Conservation (phyloP, 2,113 vertebrate genomes). For the Catharus bicknelli region DNA sequence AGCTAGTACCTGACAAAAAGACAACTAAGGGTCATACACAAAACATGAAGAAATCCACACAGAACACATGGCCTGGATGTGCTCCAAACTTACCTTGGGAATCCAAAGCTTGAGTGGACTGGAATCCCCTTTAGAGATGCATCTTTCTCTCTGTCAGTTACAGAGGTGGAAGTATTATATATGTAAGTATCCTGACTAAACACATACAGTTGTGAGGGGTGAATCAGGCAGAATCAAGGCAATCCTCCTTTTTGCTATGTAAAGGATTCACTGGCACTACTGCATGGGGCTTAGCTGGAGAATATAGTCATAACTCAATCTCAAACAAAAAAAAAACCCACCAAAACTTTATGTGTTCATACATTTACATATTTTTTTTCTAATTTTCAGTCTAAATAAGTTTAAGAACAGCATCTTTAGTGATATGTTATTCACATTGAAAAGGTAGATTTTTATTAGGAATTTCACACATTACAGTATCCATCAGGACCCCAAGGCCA, state of each 20-base stretch:
- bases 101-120: background rate
- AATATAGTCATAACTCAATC: background rate
- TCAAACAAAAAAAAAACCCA: background rate
- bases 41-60: background rate
- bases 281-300: rapidly evolving
- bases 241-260: background rate
- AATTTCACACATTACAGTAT: background rate
- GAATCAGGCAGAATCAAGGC: background rate
- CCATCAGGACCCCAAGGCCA: background rate
- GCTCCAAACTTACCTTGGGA: background rate
- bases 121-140: background rate
- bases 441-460: background rate
- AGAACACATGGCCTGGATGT: background rate
- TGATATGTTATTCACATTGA: background rate
- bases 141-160: background rate
- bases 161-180: background rate
- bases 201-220: background rate
- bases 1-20: background rate
- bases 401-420: background rate
- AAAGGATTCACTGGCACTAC: background rate
- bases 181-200: background rate
- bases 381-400: background rate
- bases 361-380: background rate
- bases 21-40: background rate
- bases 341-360: background rate